Evolutionary conservation across 35 echinoderm and acorn worm genomes (phyloP), one percentile per base, ranked within the genome.

Genomic region (Diadema setosum): DNA sequence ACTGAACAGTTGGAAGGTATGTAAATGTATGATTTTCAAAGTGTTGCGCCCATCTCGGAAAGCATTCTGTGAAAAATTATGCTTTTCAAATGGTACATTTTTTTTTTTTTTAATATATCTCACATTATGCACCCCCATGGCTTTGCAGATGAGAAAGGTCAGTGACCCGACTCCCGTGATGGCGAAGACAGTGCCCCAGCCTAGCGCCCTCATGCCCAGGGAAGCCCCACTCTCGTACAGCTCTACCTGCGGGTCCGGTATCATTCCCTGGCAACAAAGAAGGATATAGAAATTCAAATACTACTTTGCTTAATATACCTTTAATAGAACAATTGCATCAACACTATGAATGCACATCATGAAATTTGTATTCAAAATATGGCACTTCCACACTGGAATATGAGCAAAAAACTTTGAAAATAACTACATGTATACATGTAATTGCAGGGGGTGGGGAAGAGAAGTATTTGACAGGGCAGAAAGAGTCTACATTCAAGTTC

Each of bases 181-280:
- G 39, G 95, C 84, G 67, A 94, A 98, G 17, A 98, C 18, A 23
- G 88, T 90, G 1, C 95, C 95, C 95, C 95, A 98, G 3, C 84
- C 88, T 7, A 98, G 91, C 39, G 95, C 95, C 59, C 85, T 87
- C 46, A 98, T 34, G 18, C 91, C 95, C 14, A 98, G 32, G 17
- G 95, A 87, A 82, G 91, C 74, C 27, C 91, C 91, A 89, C 95
- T 98, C 45, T 98, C 95, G 42, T 90, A 81, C 39, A 88, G 84
- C 12, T 93, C 92, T 15, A 78, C 81, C 35, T 89, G 83, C 86
- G 88, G 88, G 40, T 87, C 70, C 16, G 81, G 60, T 31, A 94
- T 20, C 3, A 94, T 58, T 3, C 91, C 92, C 95, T 98, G 85
- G 30, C 18, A 33, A 33, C 0, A 65, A 67, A 67, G 30, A 31